Evolutionary conservation across 2,113 vertebrate species (phyloP).

Genomic region (Muscicapa adusta): DNA sequence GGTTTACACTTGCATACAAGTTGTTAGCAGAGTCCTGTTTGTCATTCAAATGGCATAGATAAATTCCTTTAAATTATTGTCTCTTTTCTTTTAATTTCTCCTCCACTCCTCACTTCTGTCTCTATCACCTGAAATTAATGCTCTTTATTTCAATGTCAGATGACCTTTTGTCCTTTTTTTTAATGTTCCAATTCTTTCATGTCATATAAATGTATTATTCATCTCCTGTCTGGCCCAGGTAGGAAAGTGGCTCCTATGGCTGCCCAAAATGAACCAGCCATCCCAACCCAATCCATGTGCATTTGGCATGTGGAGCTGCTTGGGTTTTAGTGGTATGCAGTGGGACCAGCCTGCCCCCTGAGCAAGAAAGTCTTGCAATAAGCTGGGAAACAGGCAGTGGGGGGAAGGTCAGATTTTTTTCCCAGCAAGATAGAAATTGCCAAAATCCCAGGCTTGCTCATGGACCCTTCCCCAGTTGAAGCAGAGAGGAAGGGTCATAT

Average conservation of each 20-base stretch:
- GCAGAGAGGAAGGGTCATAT: not conserved
- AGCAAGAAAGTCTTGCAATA: not conserved
- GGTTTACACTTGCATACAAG: not conserved
- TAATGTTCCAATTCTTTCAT: not conserved
- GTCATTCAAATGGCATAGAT: not conserved
- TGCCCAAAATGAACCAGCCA: not conserved
- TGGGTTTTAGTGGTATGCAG: not conserved
- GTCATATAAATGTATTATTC: not conserved
- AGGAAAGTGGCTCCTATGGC: not conserved
- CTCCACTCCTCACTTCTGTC: not conserved
- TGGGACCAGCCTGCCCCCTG: not conserved
- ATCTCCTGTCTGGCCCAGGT: not conserved
- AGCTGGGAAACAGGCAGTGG: not conserved
- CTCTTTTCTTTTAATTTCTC: not conserved
- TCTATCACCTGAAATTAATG: not conserved
- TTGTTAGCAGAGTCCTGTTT: not conserved
- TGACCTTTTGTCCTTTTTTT: not conserved
- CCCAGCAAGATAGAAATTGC: not conserved
- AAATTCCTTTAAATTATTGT: not conserved
- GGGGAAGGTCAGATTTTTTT: not conserved
- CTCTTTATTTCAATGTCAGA: not conserved
- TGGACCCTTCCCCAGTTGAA: not conserved
- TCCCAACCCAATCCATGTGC: not conserved
- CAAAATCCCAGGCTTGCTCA: not conserved
- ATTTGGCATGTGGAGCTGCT: not conserved